phyloP scores from a whole-genome alignment of 2,888 invertebrate species.

The Labia minor region DNA sequence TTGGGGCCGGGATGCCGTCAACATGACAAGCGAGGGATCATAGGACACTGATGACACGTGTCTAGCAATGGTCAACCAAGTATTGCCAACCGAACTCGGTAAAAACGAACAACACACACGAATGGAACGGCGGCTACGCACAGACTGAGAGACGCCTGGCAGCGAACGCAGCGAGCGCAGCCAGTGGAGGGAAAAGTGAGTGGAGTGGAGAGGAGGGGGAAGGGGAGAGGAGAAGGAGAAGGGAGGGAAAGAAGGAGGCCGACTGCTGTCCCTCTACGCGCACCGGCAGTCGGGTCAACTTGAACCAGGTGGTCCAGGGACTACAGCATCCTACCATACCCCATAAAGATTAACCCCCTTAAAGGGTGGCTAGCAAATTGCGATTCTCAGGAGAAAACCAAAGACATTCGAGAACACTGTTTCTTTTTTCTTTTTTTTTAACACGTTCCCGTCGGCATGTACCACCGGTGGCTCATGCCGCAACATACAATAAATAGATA shows the following conservation, averaged over 20 bases:
- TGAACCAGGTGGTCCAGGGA: not conserved
- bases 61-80: not conserved
- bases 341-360: too few relatives aligned
- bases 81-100: too few relatives aligned
- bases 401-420: too few relatives aligned
- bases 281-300: not conserved
- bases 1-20: conserved; percentile 34
- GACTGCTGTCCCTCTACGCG: not conserved
- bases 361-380: too few relatives aligned
- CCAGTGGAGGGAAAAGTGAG: not conserved
- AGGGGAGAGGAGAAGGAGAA: not conserved
- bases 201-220: not conserved
- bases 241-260: not conserved
- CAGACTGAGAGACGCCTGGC: not conserved
- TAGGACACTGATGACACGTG: conserved; percentile 1
- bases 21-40: conserved; percentile 23
- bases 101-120: not conserved
- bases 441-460: too few relatives aligned
- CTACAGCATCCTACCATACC: too few relatives aligned
- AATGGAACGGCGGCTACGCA: not conserved
- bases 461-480: too few relatives aligned
- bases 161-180: not conserved
- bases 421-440: too few relatives aligned
- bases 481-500: too few relatives aligned
- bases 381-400: too few relatives aligned